These are phyloP conservation scores for Meta bourneti DNA, from an alignment of 2,888 invertebrate species.

Conservation along the genomic window DNA sequence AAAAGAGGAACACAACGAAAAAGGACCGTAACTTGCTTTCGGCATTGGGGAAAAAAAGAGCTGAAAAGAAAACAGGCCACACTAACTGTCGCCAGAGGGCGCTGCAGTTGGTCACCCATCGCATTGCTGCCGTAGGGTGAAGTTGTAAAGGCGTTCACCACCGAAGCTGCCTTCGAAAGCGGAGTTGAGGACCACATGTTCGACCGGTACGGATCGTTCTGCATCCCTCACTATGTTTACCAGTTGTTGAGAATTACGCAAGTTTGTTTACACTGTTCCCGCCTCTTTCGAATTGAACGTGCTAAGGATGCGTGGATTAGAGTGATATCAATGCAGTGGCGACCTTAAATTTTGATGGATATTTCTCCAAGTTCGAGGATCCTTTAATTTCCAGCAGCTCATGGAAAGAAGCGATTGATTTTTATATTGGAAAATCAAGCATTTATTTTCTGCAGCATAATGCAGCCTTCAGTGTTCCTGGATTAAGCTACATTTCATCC, in stretches of 20 bases:
- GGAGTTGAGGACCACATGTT: constrained; percentile 56
- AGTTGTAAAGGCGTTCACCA: constrained; percentile 46
- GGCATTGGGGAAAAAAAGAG: constrained; percentile 2
- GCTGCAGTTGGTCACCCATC: constrained; percentile 51
- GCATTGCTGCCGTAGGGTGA: constrained; percentile 12
- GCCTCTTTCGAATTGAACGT: too few relatives aligned
- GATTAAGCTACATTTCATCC: background rate
- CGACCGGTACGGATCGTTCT: constrained; percentile 29
- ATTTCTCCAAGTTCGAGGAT: too few relatives aligned
- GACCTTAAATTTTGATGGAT: too few relatives aligned
- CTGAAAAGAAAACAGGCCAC: constrained; percentile 64
- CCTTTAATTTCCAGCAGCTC: too few relatives aligned
- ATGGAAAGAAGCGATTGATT: too few relatives aligned
- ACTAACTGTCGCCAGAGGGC: constrained; percentile 63
- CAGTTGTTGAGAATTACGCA: too few relatives aligned
- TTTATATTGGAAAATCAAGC: too few relatives aligned
- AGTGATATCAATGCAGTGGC: too few relatives aligned
- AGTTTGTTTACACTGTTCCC: too few relatives aligned
- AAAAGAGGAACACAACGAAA: background rate
- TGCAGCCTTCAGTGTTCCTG: background rate
- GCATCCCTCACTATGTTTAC: constrained; percentile 14
- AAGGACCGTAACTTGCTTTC: constrained; percentile 29
- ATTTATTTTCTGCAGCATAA: too few relatives aligned
- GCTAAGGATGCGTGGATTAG: too few relatives aligned
- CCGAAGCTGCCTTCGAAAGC: constrained; percentile 8